Evolutionary conservation across 2,888 invertebrate genomes (phyloP).

Genomic region (Helleia helle): DNA sequence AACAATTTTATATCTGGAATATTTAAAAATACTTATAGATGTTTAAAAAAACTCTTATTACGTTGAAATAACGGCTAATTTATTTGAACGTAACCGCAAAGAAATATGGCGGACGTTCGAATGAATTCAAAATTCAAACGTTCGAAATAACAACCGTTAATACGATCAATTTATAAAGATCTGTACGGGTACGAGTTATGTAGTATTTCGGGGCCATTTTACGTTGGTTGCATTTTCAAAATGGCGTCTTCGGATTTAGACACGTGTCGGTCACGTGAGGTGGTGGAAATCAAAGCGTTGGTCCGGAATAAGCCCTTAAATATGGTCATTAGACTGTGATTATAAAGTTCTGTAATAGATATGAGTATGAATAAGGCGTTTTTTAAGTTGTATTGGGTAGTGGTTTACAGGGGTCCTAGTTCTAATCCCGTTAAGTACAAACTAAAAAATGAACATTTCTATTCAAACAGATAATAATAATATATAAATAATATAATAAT

Average conservation of each 20-base stretch:
- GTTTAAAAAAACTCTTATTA: constrained; percentile 15
- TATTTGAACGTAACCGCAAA: background rate
- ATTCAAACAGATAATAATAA: too few relatives aligned
- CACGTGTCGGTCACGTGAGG: constrained; percentile 59
- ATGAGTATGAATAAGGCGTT: too few relatives aligned
- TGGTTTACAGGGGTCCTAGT: too few relatives aligned
- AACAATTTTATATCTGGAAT: constrained; percentile 32
- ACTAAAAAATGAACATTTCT: too few relatives aligned
- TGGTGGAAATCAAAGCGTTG: constrained; percentile 59
- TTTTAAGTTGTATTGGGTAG: too few relatives aligned
- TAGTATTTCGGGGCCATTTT: constrained; percentile 19
- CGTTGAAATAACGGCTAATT: constrained; percentile 13
- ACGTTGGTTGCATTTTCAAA: constrained; percentile 34
- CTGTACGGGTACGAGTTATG: background rate
- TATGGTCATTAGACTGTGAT: constrained; percentile 64
- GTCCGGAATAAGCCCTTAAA: constrained; percentile 63
- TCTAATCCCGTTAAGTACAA: too few relatives aligned
- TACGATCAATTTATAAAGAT: constrained; percentile 27
- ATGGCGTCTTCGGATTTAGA: constrained; percentile 38
- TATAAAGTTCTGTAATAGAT: too few relatives aligned
- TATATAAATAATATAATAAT: too few relatives aligned
- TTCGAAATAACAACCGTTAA: constrained; percentile 53
- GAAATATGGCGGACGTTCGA: constrained; percentile 17
- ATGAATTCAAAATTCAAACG: constrained; percentile 51
- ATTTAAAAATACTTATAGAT: constrained; percentile 15